Conservation (phyloP, 2,113 vertebrate species). For the Chaetura pelagica region DNA sequence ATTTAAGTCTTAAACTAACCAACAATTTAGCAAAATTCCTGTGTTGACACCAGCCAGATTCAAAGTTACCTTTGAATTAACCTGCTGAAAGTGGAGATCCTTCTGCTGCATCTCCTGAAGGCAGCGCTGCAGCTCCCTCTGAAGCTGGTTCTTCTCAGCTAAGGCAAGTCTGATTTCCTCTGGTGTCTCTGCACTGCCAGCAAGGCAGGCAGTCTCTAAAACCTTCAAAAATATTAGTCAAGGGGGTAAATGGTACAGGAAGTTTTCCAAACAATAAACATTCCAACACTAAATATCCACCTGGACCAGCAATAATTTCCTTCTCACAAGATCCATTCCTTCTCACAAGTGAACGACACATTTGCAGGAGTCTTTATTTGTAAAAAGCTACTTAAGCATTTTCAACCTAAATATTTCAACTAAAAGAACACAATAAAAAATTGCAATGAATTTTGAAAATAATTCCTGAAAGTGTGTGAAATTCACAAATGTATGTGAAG, state of each 20-base stretch:
- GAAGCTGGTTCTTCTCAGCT: conserved; percentile 76
- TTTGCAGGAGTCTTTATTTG: background rate
- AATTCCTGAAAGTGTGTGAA: background rate
- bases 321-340: background rate
- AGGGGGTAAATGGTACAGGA: background rate
- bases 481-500: background rate
- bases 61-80: conserved; percentile 79
- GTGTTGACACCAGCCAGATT: background rate
- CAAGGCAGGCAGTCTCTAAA: conserved; percentile 61
- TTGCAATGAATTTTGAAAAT: background rate
- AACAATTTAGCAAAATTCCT: background rate
- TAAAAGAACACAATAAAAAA: background rate
- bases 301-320: background rate
- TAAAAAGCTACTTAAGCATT: background rate
- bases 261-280: background rate
- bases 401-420: background rate
- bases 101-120: conserved; percentile 84
- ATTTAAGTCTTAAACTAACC: fast-evolving
- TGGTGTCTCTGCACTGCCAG: conserved; percentile 29
- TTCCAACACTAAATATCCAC: background rate
- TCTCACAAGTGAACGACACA: background rate
- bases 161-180: conserved; percentile 63
- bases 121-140: conserved; percentile 79
- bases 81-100: conserved; percentile 82
- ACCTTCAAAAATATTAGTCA: conserved; percentile 1